Base-by-base conservation (phyloP, 2,797 vertebrate species). In the Cryptoprocta ferox region DNA sequence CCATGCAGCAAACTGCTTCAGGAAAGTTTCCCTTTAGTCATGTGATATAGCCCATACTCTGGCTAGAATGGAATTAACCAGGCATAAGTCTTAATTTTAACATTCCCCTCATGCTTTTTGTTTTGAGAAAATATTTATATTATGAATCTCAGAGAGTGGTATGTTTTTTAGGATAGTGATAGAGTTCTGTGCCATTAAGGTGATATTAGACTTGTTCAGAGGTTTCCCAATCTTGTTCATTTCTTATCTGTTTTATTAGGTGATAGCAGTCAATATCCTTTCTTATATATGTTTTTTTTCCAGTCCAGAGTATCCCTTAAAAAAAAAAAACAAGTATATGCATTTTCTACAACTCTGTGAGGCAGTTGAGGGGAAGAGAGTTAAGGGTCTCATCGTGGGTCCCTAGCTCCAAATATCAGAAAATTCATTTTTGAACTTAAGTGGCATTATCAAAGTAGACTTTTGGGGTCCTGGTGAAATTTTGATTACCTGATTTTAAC, bases 341-440 rank as follows among this genome's bases (percentile, higher is more conserved):
- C 26, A 30, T 96, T 82, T 82, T 79, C 32, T 78, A 19, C 7
- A 81, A 9, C 2, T 79, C 32, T 82, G 0, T 75, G 37, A 59
- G 30, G 50, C 28, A 48, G 4, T 53, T 91, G 63, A 56, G 5
- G 13, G 83, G 0, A 9, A 42, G 35, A 18, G 53, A 80, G 28
- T 87, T 42, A 93, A 80, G 89, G 14, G n/a, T 59, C 37, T 8
- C 16, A 35, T 35, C 3, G 8, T 80, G 63, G 8, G 2, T 76
- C 3, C 24, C 15, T 71, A 30, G 24, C n/a, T 66, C 0, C 2
- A 85, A 4, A 32, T 14, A 53, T n/a, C 6, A 79, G 39, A 32
- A 94, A 89, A 83, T 93, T 4, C 3, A 28, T 50, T 89, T 96
- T 87, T 84, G n/a, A 81, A 63, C 5, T 81, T 84, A 53, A 91